Conservation (phyloP, 2,113 vertebrate species). For the Heliornis fulica region DNA sequence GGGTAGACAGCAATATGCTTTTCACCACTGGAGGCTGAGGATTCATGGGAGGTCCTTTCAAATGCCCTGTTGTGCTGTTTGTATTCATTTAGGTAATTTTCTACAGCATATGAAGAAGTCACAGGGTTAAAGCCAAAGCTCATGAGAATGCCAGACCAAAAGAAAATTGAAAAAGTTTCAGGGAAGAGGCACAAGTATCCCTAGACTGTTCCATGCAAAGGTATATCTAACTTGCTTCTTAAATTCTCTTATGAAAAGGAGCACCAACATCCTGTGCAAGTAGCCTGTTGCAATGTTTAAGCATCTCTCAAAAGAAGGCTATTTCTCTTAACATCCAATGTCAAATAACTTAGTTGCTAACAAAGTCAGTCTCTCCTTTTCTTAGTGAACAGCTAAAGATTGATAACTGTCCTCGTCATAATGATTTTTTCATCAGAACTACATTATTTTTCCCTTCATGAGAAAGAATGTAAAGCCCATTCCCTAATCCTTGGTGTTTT, state of each 20-base stretch:
- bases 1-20: neutral
- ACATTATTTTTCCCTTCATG: neutral
- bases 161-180: neutral
- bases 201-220: neutral
- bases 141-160: neutral
- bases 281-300: neutral
- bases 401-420: neutral
- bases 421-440: neutral
- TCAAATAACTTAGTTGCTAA: neutral
- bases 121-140: neutral
- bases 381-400: neutral
- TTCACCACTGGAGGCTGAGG: neutral
- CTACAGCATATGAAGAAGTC: neutral
- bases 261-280: neutral
- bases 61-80: neutral
- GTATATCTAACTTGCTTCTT: neutral
- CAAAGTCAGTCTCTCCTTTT: neutral
- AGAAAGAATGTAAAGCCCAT: neutral
- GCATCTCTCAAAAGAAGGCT: neutral
- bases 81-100: neutral
- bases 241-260: neutral
- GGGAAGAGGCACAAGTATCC: neutral
- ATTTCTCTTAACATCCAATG: neutral
- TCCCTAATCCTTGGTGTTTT: neutral
- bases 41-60: constrained; percentile 21